Base-by-base conservation (phyloP, 2,797 vertebrate species). In the Ptychobarbus kaznakovi region DNA sequence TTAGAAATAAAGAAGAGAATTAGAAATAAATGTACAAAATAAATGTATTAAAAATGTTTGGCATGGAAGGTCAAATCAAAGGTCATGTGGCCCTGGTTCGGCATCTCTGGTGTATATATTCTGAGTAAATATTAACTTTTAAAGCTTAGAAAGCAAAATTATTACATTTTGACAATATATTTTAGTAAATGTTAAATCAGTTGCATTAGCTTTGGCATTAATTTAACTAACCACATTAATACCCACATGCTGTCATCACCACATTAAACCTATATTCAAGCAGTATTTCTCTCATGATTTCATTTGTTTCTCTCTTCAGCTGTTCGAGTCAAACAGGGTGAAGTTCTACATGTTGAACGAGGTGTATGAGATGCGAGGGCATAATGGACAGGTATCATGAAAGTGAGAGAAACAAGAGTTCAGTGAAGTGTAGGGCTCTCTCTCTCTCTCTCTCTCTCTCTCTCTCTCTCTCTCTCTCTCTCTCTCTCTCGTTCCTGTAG, bases 271-370 rank as follows among this genome's bases (percentile, higher is more conserved):
- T 35, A 28, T 80, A 65, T 46, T 65, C 42, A 63, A 32, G 5
- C 0, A 38, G 10, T 74, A 56, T 65, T n/a, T 82, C 6, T 12
- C 11, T 32, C 2, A 80, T 56, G 18, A 32, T 83, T 12, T 38
- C 20, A 44, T 63, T 44, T 61, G 20, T 49, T 68, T 12, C 79
- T 49, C 53, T 82, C 12, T 68, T 91, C 93, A 99, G 98, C 95
- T 99, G 94, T 99, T 98, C 28, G 98, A 99, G 93, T 96, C 89
- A 81, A 97, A 99, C 93, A 94, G 95, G 85, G 97, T 99, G 90
- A 99, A 99, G 95, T 99, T 99, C 95, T 99, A 99, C 95, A 98
- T 99, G 97, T 95, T 99, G 94, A 99, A 98, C 0, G 98, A 99
- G 92, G 98, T 99, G 91, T 97, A 94, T 0, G 98, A 99, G 93